Conservation (phyloP, 2,797 vertebrate genomes). For the Dallia pectoralis region DNA sequence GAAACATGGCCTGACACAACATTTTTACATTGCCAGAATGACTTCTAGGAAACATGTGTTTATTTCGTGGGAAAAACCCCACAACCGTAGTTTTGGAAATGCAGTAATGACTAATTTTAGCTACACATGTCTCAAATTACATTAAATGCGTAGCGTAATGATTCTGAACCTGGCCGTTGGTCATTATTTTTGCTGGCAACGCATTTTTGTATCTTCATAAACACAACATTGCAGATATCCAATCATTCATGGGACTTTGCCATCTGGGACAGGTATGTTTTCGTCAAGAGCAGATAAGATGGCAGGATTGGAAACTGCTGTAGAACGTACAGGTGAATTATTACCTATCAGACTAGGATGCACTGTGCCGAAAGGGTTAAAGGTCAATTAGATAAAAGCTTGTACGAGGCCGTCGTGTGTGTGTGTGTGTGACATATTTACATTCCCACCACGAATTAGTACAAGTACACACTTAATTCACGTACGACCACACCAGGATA, state of each 20-base stretch:
- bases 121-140: too few relatives aligned
- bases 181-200: background rate
- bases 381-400: conserved; percentile 5
- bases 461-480: too few relatives aligned
- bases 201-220: background rate
- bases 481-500: too few relatives aligned
- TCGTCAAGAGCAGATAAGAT: conserved; percentile 39
- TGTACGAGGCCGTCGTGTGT: conserved; percentile 1
- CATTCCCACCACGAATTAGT: conserved; percentile 9
- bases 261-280: conserved; percentile 27
- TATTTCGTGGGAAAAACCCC: too few relatives aligned
- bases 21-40: background rate
- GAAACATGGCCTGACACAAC: background rate
- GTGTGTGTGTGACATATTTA: conserved; percentile 26
- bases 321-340: background rate
- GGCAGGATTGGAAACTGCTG: background rate
- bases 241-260: conserved; percentile 28
- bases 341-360: conserved; percentile 2
- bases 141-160: background rate
- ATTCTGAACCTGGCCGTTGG: background rate
- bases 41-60: background rate
- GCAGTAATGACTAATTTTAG: too few relatives aligned
- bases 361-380: background rate
- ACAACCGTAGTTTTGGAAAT: too few relatives aligned
- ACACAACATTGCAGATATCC: background rate